Conservation (phyloP, 2,888 invertebrate species). For the Herminia tarsipennalis region DNA sequence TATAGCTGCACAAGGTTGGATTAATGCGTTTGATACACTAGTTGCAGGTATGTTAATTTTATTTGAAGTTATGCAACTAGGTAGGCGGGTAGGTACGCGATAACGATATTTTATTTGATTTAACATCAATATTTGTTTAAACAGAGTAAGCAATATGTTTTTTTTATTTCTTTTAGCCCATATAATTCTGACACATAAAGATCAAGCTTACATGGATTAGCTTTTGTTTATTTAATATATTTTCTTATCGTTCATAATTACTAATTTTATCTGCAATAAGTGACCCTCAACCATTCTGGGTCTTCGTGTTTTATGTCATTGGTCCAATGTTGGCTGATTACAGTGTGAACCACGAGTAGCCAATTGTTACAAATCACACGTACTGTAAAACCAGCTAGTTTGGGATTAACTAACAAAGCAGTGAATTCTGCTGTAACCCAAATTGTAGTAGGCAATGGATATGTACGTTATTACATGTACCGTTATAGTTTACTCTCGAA, state of each 20-base stretch:
- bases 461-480: conserved; percentile 6
- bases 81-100: conserved; percentile 11
- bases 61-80: conserved; percentile 23
- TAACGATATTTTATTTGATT: conserved; percentile 26
- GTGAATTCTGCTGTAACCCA: too few relatives aligned
- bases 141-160: conserved; percentile 18
- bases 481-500: conserved; percentile 14
- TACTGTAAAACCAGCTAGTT: conserved; percentile 14
- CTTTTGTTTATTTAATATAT: conserved; percentile 51
- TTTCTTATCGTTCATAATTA: conserved; percentile 60
- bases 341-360: conserved; percentile 16
- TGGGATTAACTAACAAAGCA: too few relatives aligned
- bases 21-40: conserved; percentile 7
- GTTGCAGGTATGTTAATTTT: conserved; percentile 12
- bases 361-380: background rate
- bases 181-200: conserved; percentile 10
- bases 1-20: background rate
- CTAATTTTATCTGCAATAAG: conserved; percentile 61
- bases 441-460: conserved; percentile 10
- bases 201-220: conserved; percentile 44
- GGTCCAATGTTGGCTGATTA: conserved; percentile 52
- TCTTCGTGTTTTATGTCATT: conserved; percentile 62
- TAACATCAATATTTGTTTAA: conserved; percentile 14
- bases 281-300: conserved; percentile 67
- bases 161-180: conserved; percentile 1